Base-by-base conservation (phyloP, 92 coral and sea anemone genomes). In the Muricea muricata region DNA sequence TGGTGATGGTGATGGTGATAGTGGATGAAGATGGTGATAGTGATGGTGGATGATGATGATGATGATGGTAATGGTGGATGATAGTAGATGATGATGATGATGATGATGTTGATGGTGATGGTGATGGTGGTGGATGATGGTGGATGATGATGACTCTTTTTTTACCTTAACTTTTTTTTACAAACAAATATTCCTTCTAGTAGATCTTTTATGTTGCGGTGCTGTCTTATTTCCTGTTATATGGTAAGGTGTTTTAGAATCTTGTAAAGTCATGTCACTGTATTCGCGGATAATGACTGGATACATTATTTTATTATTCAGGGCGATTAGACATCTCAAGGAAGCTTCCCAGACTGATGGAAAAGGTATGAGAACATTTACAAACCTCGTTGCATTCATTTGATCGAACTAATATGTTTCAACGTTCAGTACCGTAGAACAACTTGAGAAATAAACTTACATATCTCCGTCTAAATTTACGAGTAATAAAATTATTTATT, bases 281-380 rank as follows among this genome's bases (percentile, higher is more conserved):
- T 24, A 4, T 1, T 4, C 33, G 13, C 26, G 54, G 20, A 33
- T 9, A 4, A 42, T 20, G 23, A 37, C 29, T 8, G 30, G 12
- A 13, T 79, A 29, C 17, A 15, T 3, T 18, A 6, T 31, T 13
- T n/a, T 24, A 35, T 33, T 58, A 79, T 74, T 37, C 40, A 93
- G 97, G 97, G 94, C 99, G 61, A 96, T 96, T 83, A 89, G 97
- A 50, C 99, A 96, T 79, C 88, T 96, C 54, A 94, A 96, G 81
- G 98, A 96, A 74, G 99, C 98, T 3, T 96, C 99, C 20, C 94
- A 96, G 82, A 96, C 99, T 2, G 99, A 96, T 76, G 99, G 99
- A 28, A 96, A 96, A 92, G 99, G 99, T 93, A 10, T 1, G 20
- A 6, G 20, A 31, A 31, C 24, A 14, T 41, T 14, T 6, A 20